A percentile compares a stretch with the other conserved stretches of the same genome.
Conservation (phyloP, 2,797 vertebrate genomes). For the Microctenopoma steveboyesi region DNA sequence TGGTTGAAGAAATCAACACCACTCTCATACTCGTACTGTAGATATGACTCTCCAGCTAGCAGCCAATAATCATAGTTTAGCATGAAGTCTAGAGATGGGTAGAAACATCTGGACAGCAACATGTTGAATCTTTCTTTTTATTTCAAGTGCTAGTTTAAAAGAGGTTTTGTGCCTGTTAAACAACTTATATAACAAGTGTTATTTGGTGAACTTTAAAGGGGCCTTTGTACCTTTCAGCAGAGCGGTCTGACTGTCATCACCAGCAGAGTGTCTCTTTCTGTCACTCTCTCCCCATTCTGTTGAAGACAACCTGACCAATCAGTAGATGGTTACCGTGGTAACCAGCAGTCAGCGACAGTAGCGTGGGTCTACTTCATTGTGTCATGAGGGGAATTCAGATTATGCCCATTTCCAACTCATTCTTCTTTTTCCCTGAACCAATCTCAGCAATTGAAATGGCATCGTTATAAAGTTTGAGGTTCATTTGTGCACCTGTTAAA, state of each 20-base stretch:
- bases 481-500: background rate
- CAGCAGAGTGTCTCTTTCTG: conserved; percentile 18
- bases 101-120: too few species aligned
- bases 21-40: background rate
- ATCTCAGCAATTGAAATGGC: background rate
- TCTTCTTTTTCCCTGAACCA: background rate
- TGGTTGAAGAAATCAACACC: background rate
- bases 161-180: too few species aligned
- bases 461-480: background rate
- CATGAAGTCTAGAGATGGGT: too few species aligned
- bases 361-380: conserved; percentile 47
- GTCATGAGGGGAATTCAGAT: conserved; percentile 68
- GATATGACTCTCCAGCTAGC: background rate
- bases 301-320: conserved; percentile 67
- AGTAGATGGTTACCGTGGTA: conserved; percentile 64
- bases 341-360: conserved; percentile 59
- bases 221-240: background rate
- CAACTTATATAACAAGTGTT: background rate
- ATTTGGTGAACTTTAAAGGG: too few species aligned
- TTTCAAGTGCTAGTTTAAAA: too few species aligned
- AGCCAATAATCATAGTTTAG: background rate
- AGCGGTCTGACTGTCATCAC: conserved; percentile 15
- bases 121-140: too few species aligned
- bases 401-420: conserved; percentile 27
- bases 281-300: conserved; percentile 12